phyloP scores from a whole-genome alignment of 1,140 invertebrate genomes.

The Daktulosphaira vitifoliae region DNA sequence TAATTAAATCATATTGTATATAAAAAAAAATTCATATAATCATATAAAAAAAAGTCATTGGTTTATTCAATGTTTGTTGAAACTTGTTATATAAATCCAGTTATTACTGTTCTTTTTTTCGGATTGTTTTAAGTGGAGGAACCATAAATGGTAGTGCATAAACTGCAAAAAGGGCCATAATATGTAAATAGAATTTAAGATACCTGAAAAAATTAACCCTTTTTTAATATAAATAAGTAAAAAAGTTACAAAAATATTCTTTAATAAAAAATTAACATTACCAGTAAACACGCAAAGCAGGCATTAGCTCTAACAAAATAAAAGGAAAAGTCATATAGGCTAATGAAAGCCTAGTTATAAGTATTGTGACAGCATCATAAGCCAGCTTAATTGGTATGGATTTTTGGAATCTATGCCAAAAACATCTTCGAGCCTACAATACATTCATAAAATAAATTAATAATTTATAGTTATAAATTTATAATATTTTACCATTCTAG shows the following conservation, averaged over 20 bases:
- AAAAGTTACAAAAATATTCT: background rate
- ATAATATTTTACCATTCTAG: slow-evolving; percentile 59
- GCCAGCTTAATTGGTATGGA: slow-evolving; percentile 54
- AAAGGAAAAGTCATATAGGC: slow-evolving; percentile 83
- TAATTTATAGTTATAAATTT: background rate
- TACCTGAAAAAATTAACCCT: slow-evolving; percentile 1
- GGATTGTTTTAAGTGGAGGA: background rate
- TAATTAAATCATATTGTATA: no score
- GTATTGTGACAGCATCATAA: slow-evolving; percentile 70
- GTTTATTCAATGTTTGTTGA: no score
- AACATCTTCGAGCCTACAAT: slow-evolving; percentile 56
- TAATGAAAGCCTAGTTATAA: slow-evolving; percentile 70
- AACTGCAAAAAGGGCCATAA: background rate
- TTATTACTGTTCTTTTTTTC: slow-evolving; percentile 28
- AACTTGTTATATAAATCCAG: no score
- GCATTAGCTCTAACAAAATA: slow-evolving; percentile 71
- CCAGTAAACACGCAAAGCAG: slow-evolving; percentile 56
- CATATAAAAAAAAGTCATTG: no score
- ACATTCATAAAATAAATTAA: slow-evolving; percentile 21
- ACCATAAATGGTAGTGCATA: slow-evolving; percentile 10
- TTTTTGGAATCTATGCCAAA: slow-evolving; percentile 67
- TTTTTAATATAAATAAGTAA: no score
- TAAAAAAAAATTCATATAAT: no score
- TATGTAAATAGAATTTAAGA: slow-evolving; percentile 17
- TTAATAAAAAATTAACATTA: slow-evolving; percentile 45